A percentile compares a stretch with the other conserved stretches of the same genome.
These are phyloP conservation scores for Parascotia fuliginaria DNA, from an alignment of 2,888 invertebrate genomes.

Conservation along the genomic window DNA sequence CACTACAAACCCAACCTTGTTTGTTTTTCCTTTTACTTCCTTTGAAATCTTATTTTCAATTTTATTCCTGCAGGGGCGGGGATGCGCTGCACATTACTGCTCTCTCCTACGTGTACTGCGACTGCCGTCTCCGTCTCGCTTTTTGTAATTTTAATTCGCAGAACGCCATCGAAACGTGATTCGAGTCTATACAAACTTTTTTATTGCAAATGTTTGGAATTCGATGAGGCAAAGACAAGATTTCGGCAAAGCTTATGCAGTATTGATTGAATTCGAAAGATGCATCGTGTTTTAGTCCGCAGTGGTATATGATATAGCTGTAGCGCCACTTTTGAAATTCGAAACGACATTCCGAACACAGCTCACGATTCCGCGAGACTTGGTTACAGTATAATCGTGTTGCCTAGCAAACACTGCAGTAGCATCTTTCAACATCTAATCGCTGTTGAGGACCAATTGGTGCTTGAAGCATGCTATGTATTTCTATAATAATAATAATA, in stretches of 20 bases:
- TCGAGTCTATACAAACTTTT: constrained; percentile 78
- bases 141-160: constrained; percentile 85
- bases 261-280: constrained; percentile 61
- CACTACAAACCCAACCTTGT: constrained; percentile 78
- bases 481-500: too few relatives aligned
- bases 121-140: constrained; percentile 72
- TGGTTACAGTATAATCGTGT: background rate
- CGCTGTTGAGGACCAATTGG: background rate
- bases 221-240: constrained; percentile 70
- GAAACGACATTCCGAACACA: constrained; percentile 3
- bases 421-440: background rate
- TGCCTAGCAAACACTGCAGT: background rate
- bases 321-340: constrained; percentile 18
- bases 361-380: background rate
- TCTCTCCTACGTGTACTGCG: constrained; percentile 68
- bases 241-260: constrained; percentile 66
- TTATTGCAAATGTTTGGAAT: constrained; percentile 77
- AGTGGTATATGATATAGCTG: constrained; percentile 8
- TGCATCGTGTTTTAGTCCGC: constrained; percentile 40
- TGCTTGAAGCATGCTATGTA: background rate
- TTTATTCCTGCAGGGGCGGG: constrained; percentile 85
- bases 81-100: constrained; percentile 86
- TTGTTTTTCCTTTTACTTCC: constrained; percentile 83
- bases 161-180: constrained; percentile 83
- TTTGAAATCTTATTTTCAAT: constrained; percentile 85